These are phyloP conservation scores for Anastrepha obliqua DNA, from an alignment of 1,140 invertebrate species.

Conservation along the genomic window DNA sequence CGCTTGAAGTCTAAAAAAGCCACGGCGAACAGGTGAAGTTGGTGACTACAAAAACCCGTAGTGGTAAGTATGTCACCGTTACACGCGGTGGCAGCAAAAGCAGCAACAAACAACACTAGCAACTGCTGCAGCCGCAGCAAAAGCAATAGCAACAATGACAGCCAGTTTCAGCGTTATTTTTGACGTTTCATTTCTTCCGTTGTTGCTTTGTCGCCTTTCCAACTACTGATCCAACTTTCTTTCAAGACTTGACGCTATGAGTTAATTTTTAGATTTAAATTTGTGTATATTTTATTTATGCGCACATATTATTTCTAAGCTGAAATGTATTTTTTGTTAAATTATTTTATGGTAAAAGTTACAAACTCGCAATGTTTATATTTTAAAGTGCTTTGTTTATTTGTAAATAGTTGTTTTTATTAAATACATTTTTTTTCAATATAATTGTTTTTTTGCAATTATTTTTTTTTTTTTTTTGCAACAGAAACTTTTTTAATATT, in stretches of 20 bases:
- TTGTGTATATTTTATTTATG: not conserved
- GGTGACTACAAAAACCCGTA: constrained; percentile 10
- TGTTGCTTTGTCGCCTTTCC: constrained; percentile 14
- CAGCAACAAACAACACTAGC: constrained; percentile 1
- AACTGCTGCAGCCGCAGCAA: not conserved
- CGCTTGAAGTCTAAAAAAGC: not conserved
- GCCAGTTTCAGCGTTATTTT: constrained; percentile 7
- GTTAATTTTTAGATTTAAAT: not conserved
- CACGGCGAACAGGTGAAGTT: constrained; percentile 56
- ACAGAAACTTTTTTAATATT: not conserved
- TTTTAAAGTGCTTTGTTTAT: not conserved
- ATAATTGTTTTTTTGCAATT: not conserved
- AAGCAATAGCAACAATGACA: constrained; percentile 4
- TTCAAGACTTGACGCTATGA: not conserved
- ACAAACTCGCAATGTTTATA: not conserved
- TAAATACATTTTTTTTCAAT: not conserved
- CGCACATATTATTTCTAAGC: not conserved
- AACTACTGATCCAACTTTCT: constrained; percentile 2
- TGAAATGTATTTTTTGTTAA: not conserved
- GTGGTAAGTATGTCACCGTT: constrained; percentile 60
- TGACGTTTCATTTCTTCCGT: not conserved
- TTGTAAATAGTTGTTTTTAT: not conserved
- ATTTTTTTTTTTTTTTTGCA: not conserved
- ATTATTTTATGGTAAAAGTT: too few relatives aligned
- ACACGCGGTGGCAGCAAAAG: constrained; percentile 52